Base-by-base conservation (phyloP, 2,113 vertebrate genomes). In the Phalacrocorax aristotelis region DNA sequence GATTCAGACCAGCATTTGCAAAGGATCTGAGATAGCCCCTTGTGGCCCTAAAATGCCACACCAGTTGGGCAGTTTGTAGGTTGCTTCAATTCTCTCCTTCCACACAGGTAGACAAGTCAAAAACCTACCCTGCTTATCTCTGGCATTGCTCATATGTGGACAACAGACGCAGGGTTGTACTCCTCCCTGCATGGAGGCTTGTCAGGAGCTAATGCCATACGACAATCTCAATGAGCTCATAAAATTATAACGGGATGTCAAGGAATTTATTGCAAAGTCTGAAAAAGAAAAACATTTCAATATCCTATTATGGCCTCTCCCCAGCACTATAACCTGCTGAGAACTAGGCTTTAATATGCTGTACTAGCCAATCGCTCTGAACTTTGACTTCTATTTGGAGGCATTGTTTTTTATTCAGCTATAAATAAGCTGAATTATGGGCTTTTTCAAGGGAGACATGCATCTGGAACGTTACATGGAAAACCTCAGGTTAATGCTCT, bases 401-500 rank as follows among this genome's bases (percentile, higher is more conserved):
- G 49, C 82, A 62, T 11, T 89, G 91, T 55, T 90, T 85, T 86
- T 76, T 55, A 83, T 70, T 64, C 75, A 80, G 79, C 91, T 76
- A 61, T 84, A 91, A 87, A 92, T 36, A 57, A 95, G 44, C 55
- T 92, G 93, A 81, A 86, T 76, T 42, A 36, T 21, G 66, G 42
- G 61, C 58, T 51, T 83, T 83, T 94, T 85, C 76, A 71, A 76
- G 83, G 89, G 61, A 38, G 34, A 60, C 1, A 0, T 30, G 61
- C 52, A 78, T 76, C 86, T 92, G 91, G 83, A 95, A 54, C 66
- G 34, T 48, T 58, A 48, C 57, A 44, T 72, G 86, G 83, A 92
- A 90, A 95, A 88, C 51, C 79, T 96, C 93, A 78, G 83, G 78
- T 88, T 90, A 76, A 85, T 64, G 83, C 66, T 55, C 89, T 71